A percentile compares a stretch with the other conserved stretches of the same genome.
Evolutionary conservation across 2,888 invertebrate genomes (phyloP).

Genomic region (Capitulum mitella): DNA sequence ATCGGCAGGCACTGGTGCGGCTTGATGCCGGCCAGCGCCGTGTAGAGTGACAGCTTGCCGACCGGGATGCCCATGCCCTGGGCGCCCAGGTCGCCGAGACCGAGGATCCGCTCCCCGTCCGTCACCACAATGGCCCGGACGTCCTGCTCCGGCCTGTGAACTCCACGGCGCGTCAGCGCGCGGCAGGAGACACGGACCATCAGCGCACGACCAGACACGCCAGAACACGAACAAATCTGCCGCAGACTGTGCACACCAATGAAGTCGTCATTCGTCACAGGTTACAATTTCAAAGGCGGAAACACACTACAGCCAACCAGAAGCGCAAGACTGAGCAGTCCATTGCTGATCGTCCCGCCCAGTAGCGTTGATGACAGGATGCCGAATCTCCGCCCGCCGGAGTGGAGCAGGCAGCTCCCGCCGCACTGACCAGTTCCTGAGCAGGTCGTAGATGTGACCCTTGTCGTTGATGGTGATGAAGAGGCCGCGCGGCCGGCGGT

Average conservation of each 20-base stretch:
- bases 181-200: no score
- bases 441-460: conserved; percentile 85
- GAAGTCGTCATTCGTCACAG: no score
- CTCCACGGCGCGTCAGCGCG: no score
- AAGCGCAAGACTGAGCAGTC: no score
- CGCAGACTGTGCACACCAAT: no score
- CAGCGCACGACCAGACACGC: no score
- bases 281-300: no score
- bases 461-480: conserved; percentile 95
- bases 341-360: no score
- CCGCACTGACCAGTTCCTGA: conserved; percentile 90
- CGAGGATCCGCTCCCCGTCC: conserved; percentile 95
- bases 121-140: conserved; percentile 89
- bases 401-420: no score
- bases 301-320: not conserved
- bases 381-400: no score
- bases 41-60: conserved; percentile 93
- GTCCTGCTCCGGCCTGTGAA: conserved; percentile 71
- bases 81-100: conserved; percentile 92
- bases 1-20: conserved; percentile 93
- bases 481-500: conserved; percentile 82
- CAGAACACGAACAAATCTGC: no score
- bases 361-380: no score
- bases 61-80: conserved; percentile 99
- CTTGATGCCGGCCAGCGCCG: conserved; percentile 92